Conservation (phyloP, 2,113 vertebrate genomes). For the Sitta europaea region DNA sequence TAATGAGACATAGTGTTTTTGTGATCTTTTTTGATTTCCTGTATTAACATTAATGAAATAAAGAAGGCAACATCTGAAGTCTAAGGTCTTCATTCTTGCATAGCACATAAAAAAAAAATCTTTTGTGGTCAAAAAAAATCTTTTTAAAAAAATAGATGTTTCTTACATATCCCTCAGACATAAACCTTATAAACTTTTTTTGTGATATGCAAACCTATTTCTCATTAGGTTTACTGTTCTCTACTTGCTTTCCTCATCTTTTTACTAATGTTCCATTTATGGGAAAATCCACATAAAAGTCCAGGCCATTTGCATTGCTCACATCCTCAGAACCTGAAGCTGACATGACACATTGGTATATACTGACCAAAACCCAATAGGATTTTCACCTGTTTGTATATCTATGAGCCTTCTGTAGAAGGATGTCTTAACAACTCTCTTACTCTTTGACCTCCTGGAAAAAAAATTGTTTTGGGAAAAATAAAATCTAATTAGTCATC, state of each 20-base stretch:
- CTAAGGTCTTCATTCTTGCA: slow-evolving; percentile 53
- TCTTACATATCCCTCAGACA: neutral
- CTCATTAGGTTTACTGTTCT: neutral
- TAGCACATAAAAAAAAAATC: slow-evolving; percentile 8
- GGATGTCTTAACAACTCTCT: neutral
- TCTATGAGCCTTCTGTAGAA: neutral
- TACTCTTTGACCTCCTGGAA: neutral
- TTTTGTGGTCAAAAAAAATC: slow-evolving; percentile 28
- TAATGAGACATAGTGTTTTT: slow-evolving; percentile 67
- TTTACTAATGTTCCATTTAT: neutral
- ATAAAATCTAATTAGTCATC: neutral
- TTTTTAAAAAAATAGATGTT: neutral
- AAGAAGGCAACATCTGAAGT: slow-evolving; percentile 61
- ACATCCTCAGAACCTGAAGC: neutral
- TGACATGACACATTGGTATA: neutral
- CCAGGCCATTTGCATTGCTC: neutral
- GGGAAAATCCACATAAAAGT: neutral
- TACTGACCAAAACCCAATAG: neutral
- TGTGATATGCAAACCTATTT: neutral
- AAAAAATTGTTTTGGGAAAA: neutral
- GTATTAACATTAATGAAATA: slow-evolving; percentile 68
- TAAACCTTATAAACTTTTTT: neutral
- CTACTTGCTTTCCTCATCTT: neutral
- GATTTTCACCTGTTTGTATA: neutral
- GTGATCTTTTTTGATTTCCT: slow-evolving; percentile 65